These are phyloP conservation scores for Hemicentrotus pulcherrimus DNA, from an alignment of 35 echinoderm and acorn worm genomes.

Conservation along the genomic window DNA sequence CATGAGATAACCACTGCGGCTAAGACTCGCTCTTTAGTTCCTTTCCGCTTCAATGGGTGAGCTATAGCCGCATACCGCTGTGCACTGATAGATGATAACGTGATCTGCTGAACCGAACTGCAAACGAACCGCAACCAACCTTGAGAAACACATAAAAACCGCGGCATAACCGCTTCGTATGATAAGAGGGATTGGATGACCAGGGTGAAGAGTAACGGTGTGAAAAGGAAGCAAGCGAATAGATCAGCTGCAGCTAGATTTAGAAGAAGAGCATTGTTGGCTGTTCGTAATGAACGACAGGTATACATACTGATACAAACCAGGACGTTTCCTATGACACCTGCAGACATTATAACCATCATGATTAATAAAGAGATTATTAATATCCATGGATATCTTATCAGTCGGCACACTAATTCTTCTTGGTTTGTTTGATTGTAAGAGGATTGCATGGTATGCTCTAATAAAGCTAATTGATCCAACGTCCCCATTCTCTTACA, in stretches of 20 bases:
- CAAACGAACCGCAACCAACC: slow-evolving; percentile 67
- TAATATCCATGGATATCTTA: slow-evolving; percentile 31
- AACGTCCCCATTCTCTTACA: neutral
- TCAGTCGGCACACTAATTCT: neutral
- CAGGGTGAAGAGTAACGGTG: slow-evolving; percentile 58
- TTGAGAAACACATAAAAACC: slow-evolving; percentile 62
- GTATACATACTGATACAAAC: slow-evolving; percentile 83
- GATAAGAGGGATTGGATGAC: neutral
- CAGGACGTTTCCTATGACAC: slow-evolving; percentile 73
- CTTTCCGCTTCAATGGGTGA: slow-evolving; percentile 79
- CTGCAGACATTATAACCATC: slow-evolving; percentile 60
- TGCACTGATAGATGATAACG: slow-evolving; percentile 73
- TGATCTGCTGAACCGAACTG: slow-evolving; percentile 71
- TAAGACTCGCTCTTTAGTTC: slow-evolving; percentile 65
- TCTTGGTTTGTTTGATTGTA: neutral
- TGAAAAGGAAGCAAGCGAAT: slow-evolving; percentile 52
- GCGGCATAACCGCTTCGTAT: neutral
- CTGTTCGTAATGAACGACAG: slow-evolving; percentile 60
- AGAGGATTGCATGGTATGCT: neutral
- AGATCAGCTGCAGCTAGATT: slow-evolving; percentile 81
- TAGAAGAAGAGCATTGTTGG: slow-evolving; percentile 82
- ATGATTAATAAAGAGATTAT: slow-evolving; percentile 67
- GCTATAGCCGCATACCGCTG: slow-evolving; percentile 82
- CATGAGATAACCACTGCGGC: slow-evolving; percentile 63
- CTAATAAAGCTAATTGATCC: neutral